Conservation (phyloP, 2,113 vertebrate species). For the Bos javanicus region DNA sequence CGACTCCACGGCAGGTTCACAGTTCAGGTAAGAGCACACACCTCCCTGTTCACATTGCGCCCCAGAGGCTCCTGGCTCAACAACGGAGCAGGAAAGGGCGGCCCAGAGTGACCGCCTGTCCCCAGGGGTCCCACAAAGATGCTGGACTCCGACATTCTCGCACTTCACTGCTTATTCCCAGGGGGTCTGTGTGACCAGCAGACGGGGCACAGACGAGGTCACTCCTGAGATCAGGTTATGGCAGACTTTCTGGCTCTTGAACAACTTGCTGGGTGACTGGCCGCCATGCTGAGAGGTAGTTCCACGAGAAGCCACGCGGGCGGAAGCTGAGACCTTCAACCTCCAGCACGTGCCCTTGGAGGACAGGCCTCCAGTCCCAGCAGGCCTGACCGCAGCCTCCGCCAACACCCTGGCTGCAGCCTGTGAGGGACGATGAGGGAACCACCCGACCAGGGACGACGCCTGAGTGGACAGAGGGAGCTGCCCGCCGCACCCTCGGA, state of each 20-base stretch:
- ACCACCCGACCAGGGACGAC: background rate
- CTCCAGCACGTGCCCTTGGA: background rate
- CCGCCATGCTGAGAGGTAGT: background rate
- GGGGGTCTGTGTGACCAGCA: background rate
- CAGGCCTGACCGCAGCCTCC: background rate
- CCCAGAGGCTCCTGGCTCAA: background rate
- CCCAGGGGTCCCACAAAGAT: background rate
- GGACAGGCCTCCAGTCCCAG: background rate
- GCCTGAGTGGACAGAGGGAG: background rate
- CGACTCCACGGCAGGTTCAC: background rate
- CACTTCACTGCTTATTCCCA: accelerated
- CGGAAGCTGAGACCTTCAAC: background rate
- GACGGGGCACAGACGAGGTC: background rate
- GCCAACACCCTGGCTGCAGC: background rate
- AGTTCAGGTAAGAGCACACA: accelerated
- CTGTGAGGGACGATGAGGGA: accelerated
- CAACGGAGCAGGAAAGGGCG: background rate
- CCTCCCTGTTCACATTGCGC: accelerated
- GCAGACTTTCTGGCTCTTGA: background rate
- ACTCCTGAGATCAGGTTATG: accelerated
- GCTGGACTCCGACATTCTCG: background rate
- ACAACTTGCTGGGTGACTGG: background rate
- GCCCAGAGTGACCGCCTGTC: background rate
- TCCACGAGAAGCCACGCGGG: accelerated
- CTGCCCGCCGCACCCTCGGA: accelerated